These are phyloP conservation scores for Mongoloraphidia duomilia DNA, from an alignment of 2,888 invertebrate species.

Conservation along the genomic window DNA sequence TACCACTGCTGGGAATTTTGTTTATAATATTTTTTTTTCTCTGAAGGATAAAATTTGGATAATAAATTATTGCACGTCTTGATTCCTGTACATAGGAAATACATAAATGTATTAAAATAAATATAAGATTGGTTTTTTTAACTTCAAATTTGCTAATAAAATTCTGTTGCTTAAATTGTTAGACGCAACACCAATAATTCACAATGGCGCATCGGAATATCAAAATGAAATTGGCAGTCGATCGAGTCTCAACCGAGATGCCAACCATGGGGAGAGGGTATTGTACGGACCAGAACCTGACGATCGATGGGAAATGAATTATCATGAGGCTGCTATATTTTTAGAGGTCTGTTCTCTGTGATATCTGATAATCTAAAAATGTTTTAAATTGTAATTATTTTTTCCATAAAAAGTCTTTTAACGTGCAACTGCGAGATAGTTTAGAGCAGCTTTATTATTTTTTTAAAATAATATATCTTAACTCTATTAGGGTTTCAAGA, in stretches of 20 bases:
- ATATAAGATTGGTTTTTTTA: conserved; percentile 6
- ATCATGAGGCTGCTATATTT: conserved; percentile 79
- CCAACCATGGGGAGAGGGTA: conserved; percentile 33
- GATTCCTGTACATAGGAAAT: too few species aligned
- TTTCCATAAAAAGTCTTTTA: too few species aligned
- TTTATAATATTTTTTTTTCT: too few species aligned
- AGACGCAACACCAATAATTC: background rate
- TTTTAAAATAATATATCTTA: too few species aligned
- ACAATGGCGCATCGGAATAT: conserved; percentile 8
- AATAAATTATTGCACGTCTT: too few species aligned
- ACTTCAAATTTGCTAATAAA: background rate
- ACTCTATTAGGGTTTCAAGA: too few species aligned
- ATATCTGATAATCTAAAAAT: too few species aligned
- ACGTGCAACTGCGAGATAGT: too few species aligned
- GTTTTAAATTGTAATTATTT: too few species aligned
- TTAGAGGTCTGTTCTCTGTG: conserved; percentile 43
- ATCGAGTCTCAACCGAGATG: conserved; percentile 39
- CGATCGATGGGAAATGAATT: conserved; percentile 77
- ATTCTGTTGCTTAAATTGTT: background rate
- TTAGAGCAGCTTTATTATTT: too few species aligned
- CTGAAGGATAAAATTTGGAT: too few species aligned
- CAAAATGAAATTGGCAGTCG: conserved; percentile 47
- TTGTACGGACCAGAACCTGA: conserved; percentile 23
- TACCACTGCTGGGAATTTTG: too few species aligned
- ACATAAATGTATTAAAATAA: background rate